Evolutionary conservation across 2,113 vertebrate species (phyloP).

Genomic region (Neoarius graeffei): DNA sequence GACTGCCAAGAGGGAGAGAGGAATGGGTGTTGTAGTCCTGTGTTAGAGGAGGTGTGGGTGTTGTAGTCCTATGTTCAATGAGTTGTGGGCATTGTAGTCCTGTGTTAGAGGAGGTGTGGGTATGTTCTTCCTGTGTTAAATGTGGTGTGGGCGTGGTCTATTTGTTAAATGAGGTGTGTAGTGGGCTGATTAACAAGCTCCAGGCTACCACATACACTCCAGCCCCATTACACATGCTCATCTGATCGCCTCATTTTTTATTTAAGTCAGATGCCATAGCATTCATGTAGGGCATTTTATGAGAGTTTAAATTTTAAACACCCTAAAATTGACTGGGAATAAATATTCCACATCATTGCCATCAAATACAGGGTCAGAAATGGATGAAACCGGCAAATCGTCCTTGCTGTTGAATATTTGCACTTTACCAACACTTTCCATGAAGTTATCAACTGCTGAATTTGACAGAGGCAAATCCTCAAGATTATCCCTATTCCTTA

Average conservation of each 20-base stretch:
- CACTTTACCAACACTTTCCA: background rate
- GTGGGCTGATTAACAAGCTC: slow-evolving; percentile 47
- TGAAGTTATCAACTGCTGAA: background rate
- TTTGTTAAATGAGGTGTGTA: background rate
- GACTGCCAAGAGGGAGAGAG: too few species aligned
- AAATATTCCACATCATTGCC: slow-evolving; percentile 43
- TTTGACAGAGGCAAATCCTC: background rate
- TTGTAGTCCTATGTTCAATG: background rate
- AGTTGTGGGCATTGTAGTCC: background rate
- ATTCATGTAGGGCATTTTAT: slow-evolving; percentile 72
- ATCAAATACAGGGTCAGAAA: background rate
- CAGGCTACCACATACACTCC: slow-evolving; percentile 56
- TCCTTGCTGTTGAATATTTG: background rate
- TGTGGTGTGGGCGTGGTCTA: background rate
- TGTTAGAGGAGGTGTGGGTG: background rate
- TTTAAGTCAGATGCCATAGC: slow-evolving; percentile 67
- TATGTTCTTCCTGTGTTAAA: background rate
- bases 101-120: background rate
- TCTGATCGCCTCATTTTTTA: slow-evolving; percentile 74
- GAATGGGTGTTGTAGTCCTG: background rate
- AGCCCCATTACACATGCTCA: slow-evolving; percentile 70
- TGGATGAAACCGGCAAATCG: background rate
- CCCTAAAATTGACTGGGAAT: slow-evolving; percentile 69
- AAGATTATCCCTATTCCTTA: background rate
- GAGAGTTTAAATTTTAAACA: slow-evolving; percentile 76